Conservation (phyloP, 1,140 invertebrate genomes). For the Papilio polytes region DNA sequence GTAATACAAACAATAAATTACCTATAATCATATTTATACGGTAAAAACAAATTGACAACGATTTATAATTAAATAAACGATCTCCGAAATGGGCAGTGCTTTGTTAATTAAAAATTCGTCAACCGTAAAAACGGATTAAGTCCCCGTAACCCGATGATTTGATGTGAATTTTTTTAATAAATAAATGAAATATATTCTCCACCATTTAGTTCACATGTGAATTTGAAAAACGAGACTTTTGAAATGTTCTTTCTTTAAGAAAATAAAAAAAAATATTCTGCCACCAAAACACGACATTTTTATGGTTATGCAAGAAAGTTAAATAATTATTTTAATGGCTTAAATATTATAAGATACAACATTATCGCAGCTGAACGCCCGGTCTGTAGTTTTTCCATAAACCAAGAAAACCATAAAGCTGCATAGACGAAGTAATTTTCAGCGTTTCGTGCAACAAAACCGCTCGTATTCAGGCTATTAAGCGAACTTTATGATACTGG, state of each 20-base stretch:
- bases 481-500: slow-evolving; percentile 33
- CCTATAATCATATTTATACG: not conserved
- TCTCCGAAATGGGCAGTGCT: slow-evolving; percentile 12
- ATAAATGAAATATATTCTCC: slow-evolving; percentile 56
- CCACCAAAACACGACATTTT: not conserved
- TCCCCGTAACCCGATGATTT: slow-evolving; percentile 43
- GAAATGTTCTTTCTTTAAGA: no score
- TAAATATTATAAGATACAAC: not conserved
- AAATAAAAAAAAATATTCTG: not conserved
- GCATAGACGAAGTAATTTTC: slow-evolving; percentile 52
- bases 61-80: slow-evolving; percentile 36
- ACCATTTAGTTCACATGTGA: slow-evolving; percentile 42
- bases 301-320: not conserved
- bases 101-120: slow-evolving; percentile 44
- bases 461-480: slow-evolving; percentile 38
- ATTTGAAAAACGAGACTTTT: no score
- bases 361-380: not conserved
- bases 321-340: not conserved
- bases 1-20: not conserved
- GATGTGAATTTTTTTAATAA: slow-evolving; percentile 33
- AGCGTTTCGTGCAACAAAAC: slow-evolving; percentile 31
- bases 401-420: slow-evolving; percentile 50
- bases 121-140: slow-evolving; percentile 45
- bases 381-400: slow-evolving; percentile 38
- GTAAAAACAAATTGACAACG: slow-evolving; percentile 26